These are phyloP conservation scores for Liodrosophila aerea DNA, from an alignment of 2,888 invertebrate genomes.

Conservation along the genomic window DNA sequence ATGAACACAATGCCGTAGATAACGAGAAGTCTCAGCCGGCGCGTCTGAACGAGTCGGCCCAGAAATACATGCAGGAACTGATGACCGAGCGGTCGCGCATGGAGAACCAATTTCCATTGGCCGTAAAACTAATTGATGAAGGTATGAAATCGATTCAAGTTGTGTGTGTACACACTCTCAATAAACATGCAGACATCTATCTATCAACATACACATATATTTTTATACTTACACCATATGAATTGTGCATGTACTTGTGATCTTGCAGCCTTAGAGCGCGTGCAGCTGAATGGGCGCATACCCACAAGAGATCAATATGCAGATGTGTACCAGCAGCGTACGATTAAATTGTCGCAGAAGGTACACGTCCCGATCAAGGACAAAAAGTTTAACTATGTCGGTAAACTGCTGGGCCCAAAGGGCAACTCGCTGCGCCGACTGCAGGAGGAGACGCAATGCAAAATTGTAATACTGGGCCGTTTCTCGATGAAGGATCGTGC, in stretches of 20 bases:
- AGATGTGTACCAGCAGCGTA: constrained; percentile 87
- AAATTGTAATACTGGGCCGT: constrained; percentile 96
- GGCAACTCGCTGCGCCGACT: constrained; percentile 95
- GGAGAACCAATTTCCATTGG: constrained; percentile 81
- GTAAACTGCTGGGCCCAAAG: constrained; percentile 95
- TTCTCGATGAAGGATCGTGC: constrained; percentile 96
- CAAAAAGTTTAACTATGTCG: constrained; percentile 94
- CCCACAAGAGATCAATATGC: constrained; percentile 87
- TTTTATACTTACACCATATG: not conserved
- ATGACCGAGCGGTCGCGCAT: constrained; percentile 79
- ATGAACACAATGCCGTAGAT: constrained; percentile 71
- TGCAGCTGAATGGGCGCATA: constrained; percentile 87
- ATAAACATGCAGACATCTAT: not conserved
- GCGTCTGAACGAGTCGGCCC: constrained; percentile 78
- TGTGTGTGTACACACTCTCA: constrained; percentile 40
- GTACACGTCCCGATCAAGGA: constrained; percentile 83
- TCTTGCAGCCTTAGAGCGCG: constrained; percentile 89
- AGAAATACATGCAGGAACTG: constrained; percentile 81
- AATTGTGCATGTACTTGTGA: too few species aligned
- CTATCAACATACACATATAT: not conserved
- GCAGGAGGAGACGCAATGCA: constrained; percentile 97
- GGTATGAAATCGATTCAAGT: constrained; percentile 58
- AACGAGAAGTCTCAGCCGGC: constrained; percentile 68
- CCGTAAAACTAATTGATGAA: constrained; percentile 80
- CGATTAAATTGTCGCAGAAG: constrained; percentile 81